Evolutionary conservation across 2,113 vertebrate species (phyloP), one percentile per base, ranked within the genome.

Genomic region (Empidonax alnorum): DNA sequence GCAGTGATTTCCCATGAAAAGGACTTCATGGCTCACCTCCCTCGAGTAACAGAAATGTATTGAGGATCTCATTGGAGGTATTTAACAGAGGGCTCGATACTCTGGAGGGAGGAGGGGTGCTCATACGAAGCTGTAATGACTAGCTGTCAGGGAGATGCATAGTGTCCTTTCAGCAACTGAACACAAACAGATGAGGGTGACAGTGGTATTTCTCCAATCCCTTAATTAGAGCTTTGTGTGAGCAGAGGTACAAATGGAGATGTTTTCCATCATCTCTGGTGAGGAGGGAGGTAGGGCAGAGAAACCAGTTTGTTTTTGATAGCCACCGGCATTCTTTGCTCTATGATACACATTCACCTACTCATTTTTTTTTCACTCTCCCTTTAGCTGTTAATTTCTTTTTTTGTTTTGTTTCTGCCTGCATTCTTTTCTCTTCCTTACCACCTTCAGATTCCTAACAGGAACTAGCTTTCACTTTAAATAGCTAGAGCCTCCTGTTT

Each of bases 91-190:
- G 50, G 55, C 87, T 97, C 84, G 14, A 86, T 87, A 90, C 94
- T 96, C 95, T 97, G 73, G 85, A 94, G 85, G 90, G 94, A 97
- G 90, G 89, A 89, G 44, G 69, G 93, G 92, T 97, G 71, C 58
- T 97, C 97, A 94, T 87, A 83, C 37, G 12, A 91, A 50, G 93
- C 94, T 61, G 61, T 97, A 98, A 98, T 97, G 98, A 98, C 98
- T 98, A 98, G 89, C 98, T 98, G 98, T 98, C 98, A 98, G 95
- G 77, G 96, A 98, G 97, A 98, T 97, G 90, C 97, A 97, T 97
- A 96, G 95, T 97, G 97, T 98, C 97, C 98, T 98, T 98, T 98
- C 92, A 96, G 95, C 77, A 65, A 16, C 66, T 52, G 96, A 96
- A 94, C 97, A 96, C 94, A 97, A 97, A 98, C 90, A 96, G 97